phyloP scores from a whole-genome alignment of 2,113 vertebrate genomes.

The Egretta garzetta region DNA sequence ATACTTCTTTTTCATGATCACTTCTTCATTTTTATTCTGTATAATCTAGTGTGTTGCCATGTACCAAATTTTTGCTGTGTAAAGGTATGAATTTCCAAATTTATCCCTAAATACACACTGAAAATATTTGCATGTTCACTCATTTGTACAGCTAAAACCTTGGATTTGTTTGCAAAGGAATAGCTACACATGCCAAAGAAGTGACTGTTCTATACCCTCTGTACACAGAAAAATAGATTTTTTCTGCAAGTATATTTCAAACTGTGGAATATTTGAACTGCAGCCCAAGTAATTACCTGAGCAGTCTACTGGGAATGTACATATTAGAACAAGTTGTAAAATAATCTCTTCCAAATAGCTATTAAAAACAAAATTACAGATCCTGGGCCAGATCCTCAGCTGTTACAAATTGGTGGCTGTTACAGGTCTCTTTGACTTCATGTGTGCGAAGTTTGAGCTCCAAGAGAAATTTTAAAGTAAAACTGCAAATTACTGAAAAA shows the following conservation, averaged over 20 bases:
- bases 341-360: conserved; percentile 60
- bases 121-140: neutral
- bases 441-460: neutral
- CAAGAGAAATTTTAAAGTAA: conserved; percentile 33
- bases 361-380: conserved; percentile 59
- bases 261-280: conserved; percentile 43
- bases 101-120: neutral
- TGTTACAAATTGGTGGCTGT: conserved; percentile 56
- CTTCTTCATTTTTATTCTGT: neutral
- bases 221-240: conserved; percentile 33
- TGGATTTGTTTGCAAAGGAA: neutral
- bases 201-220: neutral
- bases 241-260: conserved; percentile 39
- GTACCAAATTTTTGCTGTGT: neutral
- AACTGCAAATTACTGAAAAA: conserved; percentile 29
- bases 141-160: neutral
- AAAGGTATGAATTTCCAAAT: neutral
- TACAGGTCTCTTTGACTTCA: conserved; percentile 10
- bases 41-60: neutral
- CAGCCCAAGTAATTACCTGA: conserved; percentile 57
- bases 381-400: conserved; percentile 53
- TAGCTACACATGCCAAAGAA: neutral
- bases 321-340: conserved; percentile 61
- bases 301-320: conserved; percentile 41
- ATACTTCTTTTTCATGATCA: neutral